Base-by-base conservation (phyloP, 2,888 invertebrate genomes). In the Philereme vetulata region DNA sequence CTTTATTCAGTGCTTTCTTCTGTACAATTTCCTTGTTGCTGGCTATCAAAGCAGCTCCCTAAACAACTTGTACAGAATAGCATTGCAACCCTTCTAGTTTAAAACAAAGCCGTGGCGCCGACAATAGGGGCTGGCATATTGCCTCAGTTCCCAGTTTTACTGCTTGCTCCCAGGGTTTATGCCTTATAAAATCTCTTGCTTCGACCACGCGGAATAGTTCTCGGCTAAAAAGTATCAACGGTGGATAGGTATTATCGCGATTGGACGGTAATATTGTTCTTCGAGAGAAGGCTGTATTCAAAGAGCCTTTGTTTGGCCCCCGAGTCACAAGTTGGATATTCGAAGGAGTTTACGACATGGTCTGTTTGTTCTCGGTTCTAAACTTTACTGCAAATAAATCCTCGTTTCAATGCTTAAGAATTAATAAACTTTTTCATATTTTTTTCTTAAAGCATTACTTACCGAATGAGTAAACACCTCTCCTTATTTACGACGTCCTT, bases 51-150 rank as follows among this genome's bases (percentile, higher is more conserved):
- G 44, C 56, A 54, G 60, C 62, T 62, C 55, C 59, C 64, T 63
- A 65, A 66, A 57, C 63, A 66, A 67, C 63, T 60, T 63, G 58
- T 65, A 64, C 65, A 64, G 62, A 66, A 66, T 72, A 76, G 75
- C 78, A 81, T 80, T 80, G 78, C 80, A 78, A 76, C 75, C 80
- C 80, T 80, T 80, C 79, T 74, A 78, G 80, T 85, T 85, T 85
- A 80, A 85, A 88, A 87, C 86, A 86, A 87, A 87, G 84, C 86
- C 81, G 77, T 72, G 71, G 77, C 72, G 76, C 72, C 76, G 78
- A 84, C 84, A 82, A 81, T 85, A 82, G 81, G 79, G 81, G 82
- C 82, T 85, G 86, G 86, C 86, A 84, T 87, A 87, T 85, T 86
- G 87, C 87, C 84, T 84, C 85, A 78, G 82, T 83, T 69, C 78